A percentile compares a stretch with the other conserved stretches of the same genome.
Conservation (phyloP, 2,113 vertebrate species). For the Jacana jacana region DNA sequence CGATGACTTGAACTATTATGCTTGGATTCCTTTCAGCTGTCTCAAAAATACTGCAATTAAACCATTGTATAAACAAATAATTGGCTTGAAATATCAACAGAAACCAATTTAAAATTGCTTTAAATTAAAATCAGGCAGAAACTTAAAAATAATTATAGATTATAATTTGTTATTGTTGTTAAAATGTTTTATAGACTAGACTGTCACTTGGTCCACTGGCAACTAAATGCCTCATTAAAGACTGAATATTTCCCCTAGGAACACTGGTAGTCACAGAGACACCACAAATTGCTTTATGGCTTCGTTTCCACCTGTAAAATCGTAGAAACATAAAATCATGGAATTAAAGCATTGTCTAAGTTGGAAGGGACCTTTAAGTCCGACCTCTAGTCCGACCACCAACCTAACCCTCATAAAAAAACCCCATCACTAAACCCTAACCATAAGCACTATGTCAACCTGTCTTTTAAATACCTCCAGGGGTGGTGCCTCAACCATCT, state of each 20-base stretch:
- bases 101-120: not conserved
- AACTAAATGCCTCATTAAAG: not conserved
- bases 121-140: not conserved
- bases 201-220: not conserved
- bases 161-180: not conserved
- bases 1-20: not conserved
- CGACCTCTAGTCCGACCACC: too few relatives aligned
- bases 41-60: not conserved
- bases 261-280: not conserved
- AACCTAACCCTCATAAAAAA: too few relatives aligned
- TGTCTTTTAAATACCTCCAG: too few relatives aligned
- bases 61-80: not conserved
- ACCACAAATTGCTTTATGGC: not conserved
- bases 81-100: not conserved
- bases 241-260: not conserved
- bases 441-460: too few relatives aligned
- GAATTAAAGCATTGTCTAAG: too few relatives aligned
- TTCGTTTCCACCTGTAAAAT: not conserved
- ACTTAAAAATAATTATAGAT: not conserved
- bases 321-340: too few relatives aligned
- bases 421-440: too few relatives aligned
- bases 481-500: too few relatives aligned
- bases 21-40: not conserved
- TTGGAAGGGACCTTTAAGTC: too few relatives aligned
- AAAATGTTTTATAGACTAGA: not conserved